Base-by-base conservation (phyloP, 2,113 vertebrate genomes). In the Pagrus major region DNA sequence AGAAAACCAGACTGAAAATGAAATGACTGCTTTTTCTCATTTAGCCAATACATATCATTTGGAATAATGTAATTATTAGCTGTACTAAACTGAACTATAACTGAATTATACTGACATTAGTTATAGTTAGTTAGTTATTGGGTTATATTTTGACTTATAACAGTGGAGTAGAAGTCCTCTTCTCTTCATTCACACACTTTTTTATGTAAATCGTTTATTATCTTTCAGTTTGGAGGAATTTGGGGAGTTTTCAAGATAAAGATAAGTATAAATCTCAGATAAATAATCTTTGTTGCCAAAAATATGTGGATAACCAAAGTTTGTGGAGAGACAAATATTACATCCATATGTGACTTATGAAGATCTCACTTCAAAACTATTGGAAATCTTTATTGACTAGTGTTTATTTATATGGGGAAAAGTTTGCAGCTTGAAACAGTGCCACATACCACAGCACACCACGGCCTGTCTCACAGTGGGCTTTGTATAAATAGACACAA, bases 211-310 rank as follows among this genome's bases (percentile, higher is more conserved):
- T 20, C 11, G 54, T 6, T 23, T 25, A 18, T 49, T 29, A 3
- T 9, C 7, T 8, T 41, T 49, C 10, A 29, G 21, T 51, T 39
- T 46, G 16, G 25, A 4, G 63, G 15, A 21, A 25, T 41, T 41
- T 61, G 3, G 41, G 5, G 10, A 21, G 51, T 49, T 33, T 66
- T n/a, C 20, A 66, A 73, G 18, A 27, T 73, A 39, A 73, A 73
- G 16, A 35, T 37, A 39, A 59, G 23, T 46, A 15, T 10, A n/a
- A 65, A 51, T 59, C 60, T 33, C 41, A 39, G 31, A 71, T 42
- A 64, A 71, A 80, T 33, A 41, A n/a, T 37, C n/a, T 21, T 46
- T 12, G 10, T 16, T 21, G 31, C 31, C 21, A 49, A 47, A 33
- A 47, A 10, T 47, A n/a, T 47, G 1, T n/a, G 63, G 44, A 31